Conservation (phyloP, 2,113 vertebrate species). For the Burhinus oedicnemus region DNA sequence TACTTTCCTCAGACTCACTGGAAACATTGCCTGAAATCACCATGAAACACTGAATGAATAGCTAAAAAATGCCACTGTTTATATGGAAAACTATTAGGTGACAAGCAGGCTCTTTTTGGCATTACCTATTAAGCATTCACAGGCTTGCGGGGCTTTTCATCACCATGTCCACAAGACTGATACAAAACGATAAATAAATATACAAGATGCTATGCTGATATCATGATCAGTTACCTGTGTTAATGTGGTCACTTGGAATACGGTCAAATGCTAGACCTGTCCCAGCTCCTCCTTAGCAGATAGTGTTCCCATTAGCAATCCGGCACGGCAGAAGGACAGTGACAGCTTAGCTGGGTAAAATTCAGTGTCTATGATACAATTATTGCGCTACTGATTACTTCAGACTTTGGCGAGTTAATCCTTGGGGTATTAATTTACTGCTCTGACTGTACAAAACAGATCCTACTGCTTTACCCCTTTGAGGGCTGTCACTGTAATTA, state of each 20-base stretch:
- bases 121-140: background rate
- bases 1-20: background rate
- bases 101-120: background rate
- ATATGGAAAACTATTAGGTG: background rate
- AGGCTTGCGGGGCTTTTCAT: background rate
- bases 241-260: background rate
- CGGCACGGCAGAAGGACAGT: background rate
- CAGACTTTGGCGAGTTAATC: constrained; percentile 5
- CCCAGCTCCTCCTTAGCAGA: background rate
- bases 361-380: constrained; percentile 51
- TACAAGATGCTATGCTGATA: background rate
- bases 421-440: constrained; percentile 68
- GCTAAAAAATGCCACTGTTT: background rate
- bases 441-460: constrained; percentile 16
- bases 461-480: constrained; percentile 9
- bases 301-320: background rate
- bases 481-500: constrained; percentile 34
- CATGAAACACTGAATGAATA: background rate
- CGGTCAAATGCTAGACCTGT: background rate
- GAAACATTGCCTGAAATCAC: background rate
- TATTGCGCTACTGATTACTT: constrained; percentile 50
- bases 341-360: background rate
- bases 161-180: background rate
- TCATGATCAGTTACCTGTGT: constrained; percentile 26
- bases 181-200: background rate